Base-by-base conservation (phyloP, 2,113 vertebrate species). In the Engraulis encrasicolus region DNA sequence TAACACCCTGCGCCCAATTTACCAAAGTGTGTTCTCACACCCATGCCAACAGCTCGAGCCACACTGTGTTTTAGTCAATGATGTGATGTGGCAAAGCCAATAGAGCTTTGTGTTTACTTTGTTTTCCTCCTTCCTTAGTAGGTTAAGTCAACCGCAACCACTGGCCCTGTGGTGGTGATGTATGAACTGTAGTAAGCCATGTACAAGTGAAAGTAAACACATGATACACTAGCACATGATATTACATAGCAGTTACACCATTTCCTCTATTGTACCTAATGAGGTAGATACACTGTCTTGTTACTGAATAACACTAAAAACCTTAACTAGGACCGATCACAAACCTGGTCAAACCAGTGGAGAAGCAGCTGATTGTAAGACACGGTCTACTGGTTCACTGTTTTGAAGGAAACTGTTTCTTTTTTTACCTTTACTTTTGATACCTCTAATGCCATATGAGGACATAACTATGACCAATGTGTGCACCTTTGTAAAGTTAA, bases 1-100 rank as follows among this genome's bases (percentile, higher is more conserved):
- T 84, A 84, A 71, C 80, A 87, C 40, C 88, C 89, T 84, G 84
- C 89, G 83, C 87, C 81, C 82, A 82, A 45, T 79, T 85, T 84
- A 81, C 85, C 87, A 85, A 90, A 91, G 83, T 82, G 87, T 89
- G 90, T 85, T 91, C 89, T 92, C 88, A 88, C 38, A 49, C 81
- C 34, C 18, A 49, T 85, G 86, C 78, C 84, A 89, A 86, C 85
- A 52, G 85, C 82, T 48, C n/a, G 40, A 71, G 82, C 80, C 85
- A 84, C 80, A 83, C 78, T 50, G 61, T 81, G 78, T 49, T 82
- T 66, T 82, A 87, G 86, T 79, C 77, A 78, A 50, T 74, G 80
- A 84, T 81, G 48, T 84, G 18, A 83, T 88, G 88, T 85, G 79
- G 82, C 84, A 78, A 79, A 50, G 82, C 48, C 81, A 17, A 14